A percentile compares a stretch with the other conserved stretches of the same genome.
phyloP scores from a whole-genome alignment of 2,888 invertebrate genomes.

The Thumatha senex region DNA sequence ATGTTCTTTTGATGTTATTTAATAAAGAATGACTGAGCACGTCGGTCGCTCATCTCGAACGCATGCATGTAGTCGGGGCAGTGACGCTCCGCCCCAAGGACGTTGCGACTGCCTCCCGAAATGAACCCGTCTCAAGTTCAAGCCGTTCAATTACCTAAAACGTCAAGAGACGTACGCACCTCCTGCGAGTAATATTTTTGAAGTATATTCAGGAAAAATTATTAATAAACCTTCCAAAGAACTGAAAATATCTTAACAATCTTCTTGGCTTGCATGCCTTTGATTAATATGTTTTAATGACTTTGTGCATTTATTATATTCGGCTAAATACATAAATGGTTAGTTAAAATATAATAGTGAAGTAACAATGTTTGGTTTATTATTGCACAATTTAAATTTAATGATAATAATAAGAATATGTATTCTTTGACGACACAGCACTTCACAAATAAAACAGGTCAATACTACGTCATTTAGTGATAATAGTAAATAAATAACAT shows the following conservation, averaged over 20 bases:
- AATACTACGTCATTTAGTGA: slow-evolving; percentile 8
- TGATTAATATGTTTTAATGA: background rate
- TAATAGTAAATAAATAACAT: slow-evolving; percentile 4
- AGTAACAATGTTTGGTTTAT: background rate
- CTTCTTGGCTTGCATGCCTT: too few relatives aligned
- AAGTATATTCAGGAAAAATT: background rate
- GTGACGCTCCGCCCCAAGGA: slow-evolving; percentile 31
- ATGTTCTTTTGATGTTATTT: slow-evolving; percentile 2
- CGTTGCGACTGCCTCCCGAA: slow-evolving; percentile 35
- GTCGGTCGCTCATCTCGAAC: slow-evolving; percentile 32
- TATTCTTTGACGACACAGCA: slow-evolving; percentile 1
- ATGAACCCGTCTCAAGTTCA: slow-evolving; percentile 41
- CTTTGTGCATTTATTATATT: background rate
- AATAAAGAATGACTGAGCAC: slow-evolving; percentile 5
- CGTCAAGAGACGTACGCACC: background rate
- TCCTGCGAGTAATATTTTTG: background rate
- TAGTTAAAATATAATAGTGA: background rate
- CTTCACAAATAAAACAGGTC: slow-evolving; percentile 9
- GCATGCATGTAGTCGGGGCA: slow-evolving; percentile 20
- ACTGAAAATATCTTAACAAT: too few relatives aligned
- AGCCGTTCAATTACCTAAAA: slow-evolving; percentile 28
- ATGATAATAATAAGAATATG: background rate
- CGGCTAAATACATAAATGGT: background rate
- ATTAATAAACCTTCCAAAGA: too few relatives aligned
- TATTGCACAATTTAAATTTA: background rate